Evolutionary conservation across 2,888 invertebrate species (phyloP).

Genomic region (Agrochola circellaris): DNA sequence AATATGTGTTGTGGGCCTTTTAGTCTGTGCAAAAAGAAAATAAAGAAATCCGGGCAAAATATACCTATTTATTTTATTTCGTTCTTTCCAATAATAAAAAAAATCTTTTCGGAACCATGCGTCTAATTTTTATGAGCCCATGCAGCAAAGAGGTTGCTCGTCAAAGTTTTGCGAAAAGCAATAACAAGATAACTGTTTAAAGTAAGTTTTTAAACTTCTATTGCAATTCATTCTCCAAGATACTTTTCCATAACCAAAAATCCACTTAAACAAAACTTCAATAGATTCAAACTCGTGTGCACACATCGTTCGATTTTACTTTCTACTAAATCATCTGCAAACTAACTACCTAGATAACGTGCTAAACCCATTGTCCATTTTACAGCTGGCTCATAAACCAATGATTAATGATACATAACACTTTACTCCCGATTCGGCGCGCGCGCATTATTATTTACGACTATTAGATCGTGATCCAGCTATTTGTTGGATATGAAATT

Average conservation of each 20-base stretch:
- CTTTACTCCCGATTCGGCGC: slow-evolving; percentile 61
- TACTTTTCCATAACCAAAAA: neutral
- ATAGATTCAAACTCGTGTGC: neutral
- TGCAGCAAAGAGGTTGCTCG: neutral
- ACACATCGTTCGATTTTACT: slow-evolving; percentile 23
- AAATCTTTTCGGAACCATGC: neutral
- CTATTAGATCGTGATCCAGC: slow-evolving; percentile 74
- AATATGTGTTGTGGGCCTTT: too few species aligned
- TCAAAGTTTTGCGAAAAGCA: neutral
- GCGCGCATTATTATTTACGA: slow-evolving; percentile 68
- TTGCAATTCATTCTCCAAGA: neutral
- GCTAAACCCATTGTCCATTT: slow-evolving; percentile 57
- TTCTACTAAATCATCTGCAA: slow-evolving; percentile 49
- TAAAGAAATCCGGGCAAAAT: too few species aligned
- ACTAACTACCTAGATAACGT: slow-evolving; percentile 25
- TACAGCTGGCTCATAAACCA: slow-evolving; percentile 53
- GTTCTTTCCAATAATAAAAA: neutral
- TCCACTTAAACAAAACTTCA: neutral
- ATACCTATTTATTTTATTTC: neutral
- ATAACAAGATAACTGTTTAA: neutral
- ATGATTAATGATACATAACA: slow-evolving; percentile 72
- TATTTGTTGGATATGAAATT: slow-evolving; percentile 70
- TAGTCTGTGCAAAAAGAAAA: too few species aligned
- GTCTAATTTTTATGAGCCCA: neutral
- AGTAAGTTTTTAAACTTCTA: neutral